Conservation (phyloP, 2,888 invertebrate genomes). For the Heteropelma amictum region DNA sequence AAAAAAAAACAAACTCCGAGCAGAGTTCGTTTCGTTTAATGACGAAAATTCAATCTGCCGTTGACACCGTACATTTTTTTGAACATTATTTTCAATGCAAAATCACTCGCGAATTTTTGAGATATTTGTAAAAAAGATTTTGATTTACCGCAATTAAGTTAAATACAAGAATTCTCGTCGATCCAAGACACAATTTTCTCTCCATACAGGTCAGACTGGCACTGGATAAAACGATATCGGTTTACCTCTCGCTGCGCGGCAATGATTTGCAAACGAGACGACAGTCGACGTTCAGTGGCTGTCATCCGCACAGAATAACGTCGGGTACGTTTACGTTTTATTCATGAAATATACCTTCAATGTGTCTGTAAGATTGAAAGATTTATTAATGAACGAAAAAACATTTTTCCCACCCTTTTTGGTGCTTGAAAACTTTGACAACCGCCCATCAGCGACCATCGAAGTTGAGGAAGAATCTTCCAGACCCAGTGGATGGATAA, state of each 20-base stretch:
- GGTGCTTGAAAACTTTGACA: too few species aligned
- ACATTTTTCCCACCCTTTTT: too few species aligned
- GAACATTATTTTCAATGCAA: too few species aligned
- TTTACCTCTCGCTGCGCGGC: constrained; percentile 69
- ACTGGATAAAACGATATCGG: constrained; percentile 71
- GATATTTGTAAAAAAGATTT: not conserved
- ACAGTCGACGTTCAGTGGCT: constrained; percentile 70
- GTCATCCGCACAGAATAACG: constrained; percentile 68
- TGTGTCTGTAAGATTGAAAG: too few species aligned
- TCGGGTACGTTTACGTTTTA: constrained; percentile 62
- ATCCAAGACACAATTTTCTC: constrained; percentile 2
- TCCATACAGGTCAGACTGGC: constrained; percentile 69
- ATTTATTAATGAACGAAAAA: too few species aligned
- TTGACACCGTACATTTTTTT: too few species aligned
- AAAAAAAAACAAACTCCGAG: too few species aligned
- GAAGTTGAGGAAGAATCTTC: constrained; percentile 67
- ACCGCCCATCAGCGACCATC: constrained; percentile 59
- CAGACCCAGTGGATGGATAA: constrained; percentile 67
- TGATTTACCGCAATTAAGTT: not conserved
- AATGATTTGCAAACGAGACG: constrained; percentile 68
- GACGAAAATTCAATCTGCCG: too few species aligned
- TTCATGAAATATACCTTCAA: not conserved
- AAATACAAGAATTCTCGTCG: not conserved
- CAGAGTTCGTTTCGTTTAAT: too few species aligned
- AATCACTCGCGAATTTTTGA: too few species aligned